Conservation (phyloP, 2,888 invertebrate species). For the Dichetophora obliterata region DNA sequence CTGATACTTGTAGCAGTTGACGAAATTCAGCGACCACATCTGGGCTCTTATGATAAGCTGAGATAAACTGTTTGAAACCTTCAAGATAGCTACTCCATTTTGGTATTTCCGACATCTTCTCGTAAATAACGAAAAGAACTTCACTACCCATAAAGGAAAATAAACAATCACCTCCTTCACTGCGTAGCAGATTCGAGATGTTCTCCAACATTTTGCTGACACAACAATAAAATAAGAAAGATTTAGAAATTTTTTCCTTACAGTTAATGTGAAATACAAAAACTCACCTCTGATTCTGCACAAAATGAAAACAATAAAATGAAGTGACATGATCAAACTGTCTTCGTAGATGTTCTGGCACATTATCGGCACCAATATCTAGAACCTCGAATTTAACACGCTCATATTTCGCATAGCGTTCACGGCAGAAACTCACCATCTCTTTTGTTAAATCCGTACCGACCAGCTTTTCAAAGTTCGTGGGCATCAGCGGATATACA, state of each 20-base stretch:
- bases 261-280: too few relatives aligned
- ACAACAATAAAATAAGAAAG: not conserved
- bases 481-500: constrained; percentile 75
- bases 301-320: constrained; percentile 84
- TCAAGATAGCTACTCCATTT: constrained; percentile 48
- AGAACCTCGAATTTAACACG: constrained; percentile 64
- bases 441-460: constrained; percentile 79
- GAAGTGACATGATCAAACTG: constrained; percentile 78
- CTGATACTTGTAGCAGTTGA: constrained; percentile 41
- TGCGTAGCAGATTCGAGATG: constrained; percentile 45
- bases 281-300: constrained; percentile 72
- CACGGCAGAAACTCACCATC: constrained; percentile 78
- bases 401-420: constrained; percentile 70
- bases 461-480: constrained; percentile 70
- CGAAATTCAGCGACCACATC: constrained; percentile 44
- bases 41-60: constrained; percentile 43
- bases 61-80: constrained; percentile 46
- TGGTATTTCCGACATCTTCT: constrained; percentile 36
- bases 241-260: too few relatives aligned
- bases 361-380: constrained; percentile 71
- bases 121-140: constrained; percentile 46
- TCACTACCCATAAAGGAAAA: constrained; percentile 47
- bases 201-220: constrained; percentile 47
- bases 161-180: constrained; percentile 48
- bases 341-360: constrained; percentile 70